Base-by-base conservation (phyloP, 2,797 vertebrate genomes). In the Chelon auratus region DNA sequence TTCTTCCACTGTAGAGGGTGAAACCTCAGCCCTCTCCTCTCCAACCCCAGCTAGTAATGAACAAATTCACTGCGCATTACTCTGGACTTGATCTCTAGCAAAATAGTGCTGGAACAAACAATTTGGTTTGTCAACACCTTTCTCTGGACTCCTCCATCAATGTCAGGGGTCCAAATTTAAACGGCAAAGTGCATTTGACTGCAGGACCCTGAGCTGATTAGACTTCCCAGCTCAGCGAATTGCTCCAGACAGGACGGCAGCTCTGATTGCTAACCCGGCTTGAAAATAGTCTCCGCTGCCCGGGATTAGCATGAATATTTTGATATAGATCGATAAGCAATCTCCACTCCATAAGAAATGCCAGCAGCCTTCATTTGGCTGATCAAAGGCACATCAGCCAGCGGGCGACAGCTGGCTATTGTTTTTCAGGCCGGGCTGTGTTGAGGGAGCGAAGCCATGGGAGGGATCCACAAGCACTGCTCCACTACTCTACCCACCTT, bases 281-380 rank as follows among this genome's bases (percentile, higher is more conserved):
- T 96, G 98, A 96, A 98, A 98, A 98, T 97, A 97, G 96, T 97
- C 96, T 96, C 91, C 89, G 93, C 94, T 95, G 95, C 94, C 92
- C 61, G 84, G 94, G 97, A 99, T 99, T 99, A 98, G 96, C 97
- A 98, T 99, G 98, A 97, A 99, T 99, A 99, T 99, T 99, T 98
- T 99, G 95, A 99, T 99, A 99, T 97, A 99, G 97, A 99, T 99
- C 97, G 97, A 99, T 99, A 99, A 99, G 97, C 98, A 99, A 99
- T 99, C 98, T 99, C 97, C 98, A 97, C 96, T 95, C 97, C 96
- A 97, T 99, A 97, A 98, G 97, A 98, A 98, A 99, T 96, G 97
- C 97, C 97, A 97, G 96, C 96, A 96, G 96, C 97, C 96, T 98
- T 99, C 97, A 99, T 98, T 99, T 98, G 96, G 95, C 94, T 97